Evolutionary conservation across 2,113 vertebrate species (phyloP).

Genomic region (Campylomormyrus numenius): DNA sequence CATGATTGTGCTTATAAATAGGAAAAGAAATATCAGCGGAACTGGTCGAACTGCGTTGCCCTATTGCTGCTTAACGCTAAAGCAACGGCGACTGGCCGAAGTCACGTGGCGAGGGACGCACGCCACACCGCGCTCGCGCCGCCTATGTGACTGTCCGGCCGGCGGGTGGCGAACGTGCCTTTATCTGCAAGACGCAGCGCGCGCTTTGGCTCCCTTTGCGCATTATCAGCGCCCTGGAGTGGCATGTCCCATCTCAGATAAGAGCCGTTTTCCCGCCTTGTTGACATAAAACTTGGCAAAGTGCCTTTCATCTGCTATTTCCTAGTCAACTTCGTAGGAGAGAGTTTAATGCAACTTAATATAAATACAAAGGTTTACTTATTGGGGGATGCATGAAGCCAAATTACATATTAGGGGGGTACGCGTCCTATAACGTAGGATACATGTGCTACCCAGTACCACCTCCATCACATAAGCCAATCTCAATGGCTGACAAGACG

Average conservation of each 20-base stretch:
- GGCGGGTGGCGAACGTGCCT: slow-evolving; percentile 39
- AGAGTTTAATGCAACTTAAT: neutral
- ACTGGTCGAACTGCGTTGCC: neutral
- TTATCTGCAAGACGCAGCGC: slow-evolving; percentile 52
- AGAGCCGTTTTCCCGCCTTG: slow-evolving; percentile 25
- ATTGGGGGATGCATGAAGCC: neutral
- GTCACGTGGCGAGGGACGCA: neutral
- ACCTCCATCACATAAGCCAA: neutral
- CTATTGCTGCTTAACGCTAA: neutral
- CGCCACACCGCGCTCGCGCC: slow-evolving; percentile 3
- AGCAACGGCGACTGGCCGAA: neutral
- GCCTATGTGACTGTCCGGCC: slow-evolving; percentile 10
- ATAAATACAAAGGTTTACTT: neutral
- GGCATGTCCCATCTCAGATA: slow-evolving; percentile 44
- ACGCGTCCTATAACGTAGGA: neutral
- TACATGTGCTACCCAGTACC: neutral
- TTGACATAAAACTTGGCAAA: slow-evolving; percentile 3
- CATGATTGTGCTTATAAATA: neutral
- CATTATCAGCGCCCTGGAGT: slow-evolving; percentile 48
- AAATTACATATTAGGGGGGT: neutral
- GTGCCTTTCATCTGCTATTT: neutral
- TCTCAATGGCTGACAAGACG: neutral
- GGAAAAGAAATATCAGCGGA: neutral
- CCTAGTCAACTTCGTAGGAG: neutral
- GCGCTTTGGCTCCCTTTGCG: slow-evolving; percentile 36